Base-by-base conservation (phyloP, 2,113 vertebrate genomes). In the Neogobius melanostomus region DNA sequence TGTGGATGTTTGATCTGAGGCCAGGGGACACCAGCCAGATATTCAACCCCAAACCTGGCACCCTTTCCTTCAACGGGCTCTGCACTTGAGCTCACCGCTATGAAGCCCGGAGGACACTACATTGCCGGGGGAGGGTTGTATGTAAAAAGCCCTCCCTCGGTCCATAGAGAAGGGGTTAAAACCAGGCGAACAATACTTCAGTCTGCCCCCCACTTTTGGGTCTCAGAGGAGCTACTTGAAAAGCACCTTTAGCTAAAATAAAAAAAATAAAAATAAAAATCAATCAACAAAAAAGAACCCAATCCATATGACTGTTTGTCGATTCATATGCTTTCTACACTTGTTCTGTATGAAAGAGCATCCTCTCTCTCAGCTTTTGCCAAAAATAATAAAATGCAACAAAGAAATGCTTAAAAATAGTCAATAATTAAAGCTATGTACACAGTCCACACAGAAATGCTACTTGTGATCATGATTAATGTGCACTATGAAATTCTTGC, bases 21-120 rank as follows among this genome's bases (percentile, higher is more conserved):
- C 86, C 89, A 89, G 83, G 69, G 85, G 85, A 87, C 79, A 77
- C 72, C 54, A 11, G 80, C 71, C 85, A 88, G 85, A 83, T 82
- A 85, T 88, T 74, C 72, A 86, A 54, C 69, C 84, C 75, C 74
- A 72, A 74, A 68, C 69, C 73, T 80, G 84, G 78, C 79, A 71
- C 78, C 82, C 79, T 85, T 82, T 56, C 77, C 83, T 72, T 86
- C 74, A 69, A 77, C 81, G 73, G 72, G 81, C 74, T 70, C 48
- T 71, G 81, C 76, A 88, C 81, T 87, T 81, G 54, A 87, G 78
- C 76, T 76, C 82, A 84, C 88, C 88, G 87, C 85, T 86, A 81
- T 57, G 79, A 72, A 79, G 91, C 90, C 88, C 87, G 81, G 72
- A 83, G 89, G 77, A 88, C 84, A 85, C 76, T 71, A 80, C 17